phyloP scores from a whole-genome alignment of 2,888 invertebrate species.

The Idaea straminata region DNA sequence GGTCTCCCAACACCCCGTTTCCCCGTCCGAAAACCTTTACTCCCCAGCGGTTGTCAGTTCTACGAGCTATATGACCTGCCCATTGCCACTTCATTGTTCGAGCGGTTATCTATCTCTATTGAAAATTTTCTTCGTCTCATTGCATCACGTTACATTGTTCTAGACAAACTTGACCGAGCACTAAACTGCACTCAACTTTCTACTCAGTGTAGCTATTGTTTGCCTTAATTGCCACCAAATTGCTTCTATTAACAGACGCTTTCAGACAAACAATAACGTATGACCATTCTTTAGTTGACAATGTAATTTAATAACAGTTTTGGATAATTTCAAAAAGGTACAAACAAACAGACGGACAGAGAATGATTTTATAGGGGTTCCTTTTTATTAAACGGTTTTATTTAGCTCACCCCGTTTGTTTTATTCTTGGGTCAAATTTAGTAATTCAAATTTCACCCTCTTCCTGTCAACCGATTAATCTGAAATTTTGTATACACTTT shows the following conservation, averaged over 20 bases:
- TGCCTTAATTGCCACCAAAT: not conserved
- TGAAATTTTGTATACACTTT: no score
- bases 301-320: not conserved
- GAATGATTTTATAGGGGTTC: no score
- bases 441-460: no score
- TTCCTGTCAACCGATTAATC: no score
- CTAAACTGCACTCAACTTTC: not conserved
- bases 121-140: not conserved
- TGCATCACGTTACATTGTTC: not conserved
- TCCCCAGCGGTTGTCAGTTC: no score
- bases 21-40: no score
- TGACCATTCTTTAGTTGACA: not conserved
- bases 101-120: no score
- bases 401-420: no score
- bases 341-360: no score
- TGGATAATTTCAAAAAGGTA: not conserved
- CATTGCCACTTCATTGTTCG: constrained; percentile 15
- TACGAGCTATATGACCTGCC: not conserved
- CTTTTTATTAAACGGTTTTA: no score
- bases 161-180: constrained; percentile 1
- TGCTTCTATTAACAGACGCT: not conserved
- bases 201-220: not conserved
- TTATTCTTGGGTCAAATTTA: no score
- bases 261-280: not conserved
- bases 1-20: no score